phyloP scores from a whole-genome alignment of 2,888 invertebrate genomes.

The Platypus cylindrus region DNA sequence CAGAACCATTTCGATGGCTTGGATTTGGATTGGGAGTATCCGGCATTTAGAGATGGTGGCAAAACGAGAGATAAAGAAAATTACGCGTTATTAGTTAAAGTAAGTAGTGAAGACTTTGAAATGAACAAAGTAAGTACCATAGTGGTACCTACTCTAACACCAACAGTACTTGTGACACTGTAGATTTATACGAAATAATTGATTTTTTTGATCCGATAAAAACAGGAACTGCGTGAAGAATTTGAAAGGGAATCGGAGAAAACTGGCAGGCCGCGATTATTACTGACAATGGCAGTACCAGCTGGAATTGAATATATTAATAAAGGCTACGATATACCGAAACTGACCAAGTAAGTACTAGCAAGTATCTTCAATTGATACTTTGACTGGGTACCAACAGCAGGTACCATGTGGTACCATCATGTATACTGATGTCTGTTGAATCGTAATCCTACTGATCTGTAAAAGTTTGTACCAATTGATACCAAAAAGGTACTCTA shows the following conservation, averaged over 20 bases:
- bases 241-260: conserved; percentile 77
- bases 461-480: too few relatives aligned
- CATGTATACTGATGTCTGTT: too few relatives aligned
- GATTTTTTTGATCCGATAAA: too few relatives aligned
- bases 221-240: conserved; percentile 76
- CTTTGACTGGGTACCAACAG: conserved; percentile 21
- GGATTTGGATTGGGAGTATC: conserved; percentile 88
- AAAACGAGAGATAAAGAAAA: conserved; percentile 73
- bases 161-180: too few relatives aligned
- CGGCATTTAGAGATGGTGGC: conserved; percentile 68
- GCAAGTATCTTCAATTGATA: conserved; percentile 22
- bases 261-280: conserved; percentile 64
- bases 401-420: too few relatives aligned
- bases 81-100: conserved; percentile 75
- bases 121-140: too few relatives aligned
- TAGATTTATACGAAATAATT: too few relatives aligned
- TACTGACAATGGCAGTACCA: conserved; percentile 88
- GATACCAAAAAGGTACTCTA: too few relatives aligned
- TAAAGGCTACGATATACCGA: conserved; percentile 84
- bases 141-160: too few relatives aligned
- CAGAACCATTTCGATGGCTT: conserved; percentile 89
- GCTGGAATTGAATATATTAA: conserved; percentile 88
- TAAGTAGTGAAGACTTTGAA: too few relatives aligned
- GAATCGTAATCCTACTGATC: too few relatives aligned
- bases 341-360: conserved; percentile 65